Evolutionary conservation across 2,888 invertebrate genomes (phyloP), one percentile per base, ranked within the genome.

Genomic region (Noctua pronuba): DNA sequence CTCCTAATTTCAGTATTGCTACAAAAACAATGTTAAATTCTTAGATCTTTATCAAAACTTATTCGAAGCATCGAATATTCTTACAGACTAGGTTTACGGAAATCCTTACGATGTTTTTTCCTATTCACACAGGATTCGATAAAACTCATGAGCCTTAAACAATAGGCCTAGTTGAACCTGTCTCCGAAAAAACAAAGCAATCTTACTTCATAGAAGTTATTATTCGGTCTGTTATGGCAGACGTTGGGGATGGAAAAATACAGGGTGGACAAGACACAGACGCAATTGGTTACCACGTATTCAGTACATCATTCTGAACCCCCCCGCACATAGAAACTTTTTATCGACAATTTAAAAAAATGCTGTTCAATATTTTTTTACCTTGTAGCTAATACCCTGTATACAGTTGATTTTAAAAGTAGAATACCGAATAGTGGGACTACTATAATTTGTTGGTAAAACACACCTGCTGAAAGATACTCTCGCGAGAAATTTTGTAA

Each of bases 101-200:
- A 80, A 80, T 89, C 88, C 87, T 87, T 84, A 87, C 71, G 82
- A 87, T 89, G 86, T 86, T 89, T 86, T 89, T 89, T 88, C 83
- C 88, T 82, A 68, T 73, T 24, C 60, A 11, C 35, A 24, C 65
- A 72, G 67, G 65, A 21, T 83, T 77, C 72, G 41, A 83, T 83
- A 82, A 79, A 77, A 82, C 74, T 80, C 75, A 76, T 75, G 66
- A 55, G 41, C 62, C 52, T 73, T 31, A 74, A 77, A 83, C 82
- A 87, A 80, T 77, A 52, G 7, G 44, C 65, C 73, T 76, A 67
- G 38, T 75, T 75, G 49, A 71, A 85, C 31, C 38, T 79, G 67
- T 49, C 69, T 75, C 52, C 49, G 68, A 77, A 79, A 83, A 86
- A 88, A 85, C 80, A 86, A 86, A 75, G 75, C 66, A 75, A 85